phyloP scores from a whole-genome alignment of 2,888 invertebrate species.

The Stenurella melanura region DNA sequence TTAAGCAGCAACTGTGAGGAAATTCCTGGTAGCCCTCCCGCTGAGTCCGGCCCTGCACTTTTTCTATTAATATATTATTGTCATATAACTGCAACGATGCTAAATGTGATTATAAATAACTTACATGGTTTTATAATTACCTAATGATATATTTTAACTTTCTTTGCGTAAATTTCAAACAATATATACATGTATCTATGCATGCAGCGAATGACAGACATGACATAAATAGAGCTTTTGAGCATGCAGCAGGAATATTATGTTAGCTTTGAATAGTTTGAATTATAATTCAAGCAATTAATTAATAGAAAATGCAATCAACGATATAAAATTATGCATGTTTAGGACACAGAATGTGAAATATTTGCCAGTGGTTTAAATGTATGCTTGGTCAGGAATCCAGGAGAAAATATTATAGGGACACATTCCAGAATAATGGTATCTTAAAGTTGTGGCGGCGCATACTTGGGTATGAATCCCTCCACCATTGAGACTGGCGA shows the following conservation, averaged over 20 bases:
- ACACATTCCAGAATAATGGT: constrained; percentile 52
- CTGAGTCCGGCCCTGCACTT: no score
- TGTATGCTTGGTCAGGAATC: constrained; percentile 21
- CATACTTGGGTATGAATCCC: constrained; percentile 50
- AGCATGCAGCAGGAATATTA: background rate
- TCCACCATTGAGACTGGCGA: constrained; percentile 44
- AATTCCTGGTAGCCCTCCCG: no score
- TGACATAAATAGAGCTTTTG: no score
- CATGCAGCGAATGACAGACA: background rate
- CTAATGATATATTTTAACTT: no score
- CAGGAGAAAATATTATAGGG: constrained; percentile 47
- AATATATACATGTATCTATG: background rate
- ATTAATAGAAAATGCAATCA: background rate
- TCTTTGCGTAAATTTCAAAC: background rate
- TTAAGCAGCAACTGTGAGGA: no score
- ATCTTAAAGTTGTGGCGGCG: constrained; percentile 53
- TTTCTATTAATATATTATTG: no score
- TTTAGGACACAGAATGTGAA: constrained; percentile 24
- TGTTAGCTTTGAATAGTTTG: no score
- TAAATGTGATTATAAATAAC: no score
- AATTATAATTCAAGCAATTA: background rate
- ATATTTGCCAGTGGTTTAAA: constrained; percentile 33
- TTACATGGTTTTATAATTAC: no score
- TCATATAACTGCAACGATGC: no score
- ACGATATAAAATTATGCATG: constrained; percentile 32